A percentile compares a stretch with the other conserved stretches of the same genome.
Conservation (phyloP, 2,888 invertebrate species). For the Pimpla rufipes region DNA sequence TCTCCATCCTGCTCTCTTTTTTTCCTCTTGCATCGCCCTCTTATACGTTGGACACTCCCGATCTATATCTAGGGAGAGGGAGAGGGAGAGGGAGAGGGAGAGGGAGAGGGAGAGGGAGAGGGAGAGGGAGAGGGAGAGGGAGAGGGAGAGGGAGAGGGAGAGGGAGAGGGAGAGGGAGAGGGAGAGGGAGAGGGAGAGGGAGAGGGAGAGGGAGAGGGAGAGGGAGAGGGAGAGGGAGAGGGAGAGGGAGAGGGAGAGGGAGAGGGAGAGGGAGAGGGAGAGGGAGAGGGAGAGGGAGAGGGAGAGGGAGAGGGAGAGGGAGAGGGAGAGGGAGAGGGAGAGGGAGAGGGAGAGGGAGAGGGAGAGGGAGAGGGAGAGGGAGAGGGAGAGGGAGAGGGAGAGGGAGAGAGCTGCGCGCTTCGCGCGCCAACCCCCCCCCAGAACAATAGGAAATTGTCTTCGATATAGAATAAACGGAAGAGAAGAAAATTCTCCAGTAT, state of each 20-base stretch:
- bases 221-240: neutral
- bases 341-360: neutral
- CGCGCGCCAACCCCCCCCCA: too few species aligned
- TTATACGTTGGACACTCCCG: constrained; percentile 55
- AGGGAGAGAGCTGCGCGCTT: too few species aligned
- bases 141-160: too few species aligned
- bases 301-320: neutral
- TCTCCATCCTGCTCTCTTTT: constrained; percentile 34
- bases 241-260: neutral
- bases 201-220: neutral
- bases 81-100: too few species aligned
- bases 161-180: too few species aligned
- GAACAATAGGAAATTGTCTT: too few species aligned
- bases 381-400: neutral
- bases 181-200: too few species aligned
- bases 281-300: neutral
- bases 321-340: neutral
- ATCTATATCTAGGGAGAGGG: constrained; percentile 16
- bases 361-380: neutral
- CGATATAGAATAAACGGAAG: too few species aligned
- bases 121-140: too few species aligned
- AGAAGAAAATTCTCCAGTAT: too few species aligned
- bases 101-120: too few species aligned
- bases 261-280: neutral
- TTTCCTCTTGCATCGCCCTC: constrained; percentile 53